These are phyloP conservation scores for Halesus radiatus DNA, from an alignment of 1,140 invertebrate genomes.

Conservation along the genomic window DNA sequence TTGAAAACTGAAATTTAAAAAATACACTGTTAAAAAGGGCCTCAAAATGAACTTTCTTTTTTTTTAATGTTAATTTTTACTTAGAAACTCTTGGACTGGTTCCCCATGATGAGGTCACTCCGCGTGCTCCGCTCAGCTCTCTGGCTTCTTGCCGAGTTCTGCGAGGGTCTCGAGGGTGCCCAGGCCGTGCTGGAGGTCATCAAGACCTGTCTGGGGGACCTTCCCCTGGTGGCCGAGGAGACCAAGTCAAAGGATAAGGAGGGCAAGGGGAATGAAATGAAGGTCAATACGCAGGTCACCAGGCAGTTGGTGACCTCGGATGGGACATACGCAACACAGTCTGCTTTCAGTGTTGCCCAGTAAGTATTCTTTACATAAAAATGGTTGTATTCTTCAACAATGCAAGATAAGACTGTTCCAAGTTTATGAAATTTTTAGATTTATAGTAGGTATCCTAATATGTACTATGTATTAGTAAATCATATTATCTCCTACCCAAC, in stretches of 20 bases:
- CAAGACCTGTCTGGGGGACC: constrained; percentile 84
- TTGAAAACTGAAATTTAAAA: too few species aligned
- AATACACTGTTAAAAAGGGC: too few species aligned
- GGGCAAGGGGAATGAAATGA: constrained; percentile 57
- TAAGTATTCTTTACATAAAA: constrained; percentile 61
- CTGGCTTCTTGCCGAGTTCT: constrained; percentile 99
- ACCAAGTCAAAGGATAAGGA: constrained; percentile 67
- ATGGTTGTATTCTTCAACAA: too few species aligned
- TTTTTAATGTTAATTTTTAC: too few species aligned
- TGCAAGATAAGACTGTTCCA: too few species aligned
- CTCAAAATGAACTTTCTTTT: too few species aligned
- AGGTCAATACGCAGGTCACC: constrained; percentile 55
- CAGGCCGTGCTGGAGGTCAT: constrained; percentile 84
- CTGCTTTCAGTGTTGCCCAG: constrained; percentile 89
- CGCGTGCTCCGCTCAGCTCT: constrained; percentile 93
- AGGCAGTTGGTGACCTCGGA: constrained; percentile 92
- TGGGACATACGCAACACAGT: constrained; percentile 98
- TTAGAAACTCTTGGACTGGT: constrained; percentile 83
- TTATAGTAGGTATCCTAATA: too few species aligned
- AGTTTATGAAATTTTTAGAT: too few species aligned
- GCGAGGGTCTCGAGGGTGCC: constrained; percentile 83
- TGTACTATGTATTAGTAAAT: too few species aligned
- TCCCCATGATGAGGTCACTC: constrained; percentile 86
- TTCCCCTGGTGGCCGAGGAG: constrained; percentile 88
- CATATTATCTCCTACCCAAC: too few species aligned